These are phyloP conservation scores for Aspiorhynchus laticeps DNA, from an alignment of 2,113 vertebrate genomes.

Conservation along the genomic window DNA sequence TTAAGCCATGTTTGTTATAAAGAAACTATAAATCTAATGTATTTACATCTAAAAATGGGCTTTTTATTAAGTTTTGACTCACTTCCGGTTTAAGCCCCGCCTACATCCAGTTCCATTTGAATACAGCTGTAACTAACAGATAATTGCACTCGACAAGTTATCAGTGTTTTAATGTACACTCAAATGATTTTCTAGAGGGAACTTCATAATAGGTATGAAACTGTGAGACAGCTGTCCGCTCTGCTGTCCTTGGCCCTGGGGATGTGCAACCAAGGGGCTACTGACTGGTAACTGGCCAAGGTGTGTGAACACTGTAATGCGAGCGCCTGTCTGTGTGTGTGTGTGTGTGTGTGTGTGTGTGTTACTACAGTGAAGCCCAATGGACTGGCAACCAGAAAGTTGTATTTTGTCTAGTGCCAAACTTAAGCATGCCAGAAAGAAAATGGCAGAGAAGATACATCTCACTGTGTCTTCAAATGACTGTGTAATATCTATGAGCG, in stretches of 20 bases:
- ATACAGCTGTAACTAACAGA: not conserved
- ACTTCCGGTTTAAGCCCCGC: not conserved
- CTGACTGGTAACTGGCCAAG: conserved; percentile 47
- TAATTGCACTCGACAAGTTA: not conserved
- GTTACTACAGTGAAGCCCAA: conserved; percentile 36
- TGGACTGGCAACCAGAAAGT: conserved; percentile 39
- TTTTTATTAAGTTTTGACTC: not conserved
- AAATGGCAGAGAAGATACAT: conserved; percentile 36
- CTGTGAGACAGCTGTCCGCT: conserved; percentile 45
- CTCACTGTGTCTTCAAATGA: conserved; percentile 46
- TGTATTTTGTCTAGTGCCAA: conserved; percentile 45
- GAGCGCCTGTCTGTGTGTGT: conserved; percentile 24
- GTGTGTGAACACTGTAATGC: not conserved
- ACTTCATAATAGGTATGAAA: conserved; percentile 47
- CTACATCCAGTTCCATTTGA: not conserved
- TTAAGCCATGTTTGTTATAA: not conserved
- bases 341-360: conserved; percentile 18
- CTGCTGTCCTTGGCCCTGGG: conserved; percentile 37
- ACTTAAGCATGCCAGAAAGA: conserved; percentile 25
- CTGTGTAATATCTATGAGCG: conserved; percentile 43
- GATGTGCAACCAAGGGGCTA: conserved; percentile 32
- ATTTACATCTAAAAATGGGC: not conserved
- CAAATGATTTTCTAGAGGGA: conserved; percentile 12
- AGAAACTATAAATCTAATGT: not conserved
- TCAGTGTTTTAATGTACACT: not conserved